Evolutionary conservation across 2,888 invertebrate species (phyloP).

Genomic region (Polietes domitor): DNA sequence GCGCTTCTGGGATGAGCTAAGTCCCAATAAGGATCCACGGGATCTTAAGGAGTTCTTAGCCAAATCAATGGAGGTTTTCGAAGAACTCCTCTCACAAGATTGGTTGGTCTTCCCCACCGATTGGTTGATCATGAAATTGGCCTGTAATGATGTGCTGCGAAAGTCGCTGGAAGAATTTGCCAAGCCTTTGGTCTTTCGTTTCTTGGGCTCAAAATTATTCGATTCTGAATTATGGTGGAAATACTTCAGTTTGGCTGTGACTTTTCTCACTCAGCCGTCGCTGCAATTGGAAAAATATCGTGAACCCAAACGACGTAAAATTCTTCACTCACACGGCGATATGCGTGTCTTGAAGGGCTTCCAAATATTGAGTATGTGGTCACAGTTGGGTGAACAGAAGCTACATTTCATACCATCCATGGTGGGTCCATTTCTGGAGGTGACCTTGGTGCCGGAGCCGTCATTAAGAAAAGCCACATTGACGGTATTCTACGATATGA

Average conservation of each 20-base stretch:
- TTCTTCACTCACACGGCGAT: conserved; percentile 90
- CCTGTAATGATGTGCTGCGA: conserved; percentile 92
- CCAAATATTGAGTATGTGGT: conserved; percentile 96
- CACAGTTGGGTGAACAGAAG: conserved; percentile 92
- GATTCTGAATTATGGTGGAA: conserved; percentile 89
- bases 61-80: conserved; percentile 86
- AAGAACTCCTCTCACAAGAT: conserved; percentile 79
- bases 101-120: conserved; percentile 88
- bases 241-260: conserved; percentile 90
- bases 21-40: conserved; percentile 85
- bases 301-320: conserved; percentile 89
- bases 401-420: conserved; percentile 94
- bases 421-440: conserved; percentile 96
- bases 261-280: conserved; percentile 90
- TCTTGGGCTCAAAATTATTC: conserved; percentile 88
- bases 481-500: conserved; percentile 96
- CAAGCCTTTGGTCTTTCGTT: conserved; percentile 91
- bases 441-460: conserved; percentile 93
- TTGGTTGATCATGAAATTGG: conserved; percentile 95
- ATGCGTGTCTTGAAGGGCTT: conserved; percentile 96
- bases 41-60: conserved; percentile 93
- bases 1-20: conserved; percentile 91
- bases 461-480: conserved; percentile 93
- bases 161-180: conserved; percentile 93
- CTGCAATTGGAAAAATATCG: conserved; percentile 91